These are phyloP conservation scores for Lipotes vexillifer DNA, from an alignment of 2,113 vertebrate genomes.

Conservation along the genomic window DNA sequence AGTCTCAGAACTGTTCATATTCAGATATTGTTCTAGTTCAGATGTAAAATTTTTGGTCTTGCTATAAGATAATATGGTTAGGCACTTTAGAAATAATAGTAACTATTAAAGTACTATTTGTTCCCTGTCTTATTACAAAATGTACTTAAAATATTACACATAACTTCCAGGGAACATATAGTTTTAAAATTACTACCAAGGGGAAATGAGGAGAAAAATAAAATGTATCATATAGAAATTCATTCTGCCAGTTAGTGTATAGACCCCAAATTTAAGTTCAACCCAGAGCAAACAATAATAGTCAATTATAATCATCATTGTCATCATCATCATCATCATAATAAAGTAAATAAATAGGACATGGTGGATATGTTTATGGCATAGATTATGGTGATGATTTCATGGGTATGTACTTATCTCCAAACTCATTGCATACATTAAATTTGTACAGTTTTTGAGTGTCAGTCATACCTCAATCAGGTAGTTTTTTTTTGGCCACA, in stretches of 20 bases:
- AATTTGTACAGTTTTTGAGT: neutral
- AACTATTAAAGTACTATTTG: neutral
- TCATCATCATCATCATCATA: too few relatives aligned
- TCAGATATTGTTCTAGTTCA: neutral
- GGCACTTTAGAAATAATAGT: neutral
- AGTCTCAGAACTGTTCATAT: neutral
- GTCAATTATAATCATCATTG: too few relatives aligned
- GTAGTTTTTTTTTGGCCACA: too few relatives aligned
- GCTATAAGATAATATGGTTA: neutral
- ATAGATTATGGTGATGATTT: neutral
- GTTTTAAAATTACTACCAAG: neutral
- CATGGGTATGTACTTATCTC: neutral
- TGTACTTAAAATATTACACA: neutral
- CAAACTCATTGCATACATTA: neutral
- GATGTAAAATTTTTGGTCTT: neutral
- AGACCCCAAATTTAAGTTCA: neutral
- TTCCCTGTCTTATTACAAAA: neutral
- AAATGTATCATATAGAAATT: neutral
- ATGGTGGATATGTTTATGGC: neutral
- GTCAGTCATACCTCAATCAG: neutral
- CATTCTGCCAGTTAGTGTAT: neutral
- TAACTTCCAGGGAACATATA: neutral
- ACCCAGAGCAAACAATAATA: neutral
- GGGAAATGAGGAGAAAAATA: neutral
- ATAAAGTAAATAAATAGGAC: neutral